Conservation (phyloP, 2,113 vertebrate species). For the Dasyurus viverrinus region DNA sequence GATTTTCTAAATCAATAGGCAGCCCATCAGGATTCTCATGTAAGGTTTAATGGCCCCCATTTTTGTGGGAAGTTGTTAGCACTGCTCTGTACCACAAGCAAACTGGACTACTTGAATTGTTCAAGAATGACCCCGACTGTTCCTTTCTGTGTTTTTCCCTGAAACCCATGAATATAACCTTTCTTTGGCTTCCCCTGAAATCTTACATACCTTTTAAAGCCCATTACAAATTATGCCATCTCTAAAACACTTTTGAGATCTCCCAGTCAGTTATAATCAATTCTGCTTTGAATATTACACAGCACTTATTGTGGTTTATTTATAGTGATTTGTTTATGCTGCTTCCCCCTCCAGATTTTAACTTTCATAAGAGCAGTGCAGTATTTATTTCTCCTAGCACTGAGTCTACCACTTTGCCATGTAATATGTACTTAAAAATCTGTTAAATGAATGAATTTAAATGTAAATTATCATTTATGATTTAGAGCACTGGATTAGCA, state of each 20-base stretch:
- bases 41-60: neutral
- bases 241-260: neutral
- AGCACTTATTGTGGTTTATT: neutral
- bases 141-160: neutral
- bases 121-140: neutral
- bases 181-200: neutral
- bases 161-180: neutral
- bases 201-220: neutral
- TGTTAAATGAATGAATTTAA: neutral
- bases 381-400: neutral
- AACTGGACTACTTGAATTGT: neutral
- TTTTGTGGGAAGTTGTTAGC: neutral
- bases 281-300: neutral
- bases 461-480: neutral
- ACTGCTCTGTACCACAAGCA: neutral
- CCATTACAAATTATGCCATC: neutral
- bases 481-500: neutral
- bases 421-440: neutral
- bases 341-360: neutral
- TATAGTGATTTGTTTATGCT: neutral
- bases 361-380: neutral
- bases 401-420: neutral
- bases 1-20: neutral
- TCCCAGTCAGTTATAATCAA: neutral
- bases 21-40: neutral